Evolutionary conservation across 2,888 invertebrate species (phyloP).

Genomic region (Caradrina kadenii): DNA sequence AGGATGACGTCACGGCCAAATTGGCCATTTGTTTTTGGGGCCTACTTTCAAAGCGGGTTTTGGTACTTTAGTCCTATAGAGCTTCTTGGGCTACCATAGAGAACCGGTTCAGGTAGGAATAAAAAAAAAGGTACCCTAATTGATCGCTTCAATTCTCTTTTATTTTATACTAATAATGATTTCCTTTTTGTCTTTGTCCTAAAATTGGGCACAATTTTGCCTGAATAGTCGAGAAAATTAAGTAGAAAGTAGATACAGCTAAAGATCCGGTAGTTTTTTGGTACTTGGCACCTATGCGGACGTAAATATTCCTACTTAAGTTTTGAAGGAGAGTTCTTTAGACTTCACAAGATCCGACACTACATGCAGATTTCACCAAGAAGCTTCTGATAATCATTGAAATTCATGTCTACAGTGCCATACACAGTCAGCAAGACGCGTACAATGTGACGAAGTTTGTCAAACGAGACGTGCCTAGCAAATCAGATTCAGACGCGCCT

Average conservation of each 20-base stretch:
- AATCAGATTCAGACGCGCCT: conserved; percentile 11
- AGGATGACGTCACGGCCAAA: conserved; percentile 24
- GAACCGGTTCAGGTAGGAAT: conserved; percentile 1
- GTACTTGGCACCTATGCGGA: too few relatives aligned
- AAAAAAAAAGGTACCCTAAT: not conserved
- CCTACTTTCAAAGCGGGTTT: conserved; percentile 2
- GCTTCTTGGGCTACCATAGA: not conserved
- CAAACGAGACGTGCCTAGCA: not conserved
- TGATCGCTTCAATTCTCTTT: not conserved
- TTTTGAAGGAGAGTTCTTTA: too few relatives aligned
- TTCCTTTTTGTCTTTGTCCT: not conserved
- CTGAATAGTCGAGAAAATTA: not conserved
- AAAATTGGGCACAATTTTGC: not conserved
- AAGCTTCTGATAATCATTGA: conserved; percentile 12
- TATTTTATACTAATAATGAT: not conserved
- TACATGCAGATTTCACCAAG: too few relatives aligned
- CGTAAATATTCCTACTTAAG: too few relatives aligned
- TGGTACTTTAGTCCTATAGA: not conserved
- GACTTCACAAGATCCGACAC: not conserved
- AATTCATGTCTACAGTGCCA: not conserved
- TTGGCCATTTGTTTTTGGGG: conserved; percentile 23
- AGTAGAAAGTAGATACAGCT: too few relatives aligned
- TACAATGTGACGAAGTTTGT: conserved; percentile 12
- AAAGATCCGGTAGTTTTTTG: too few relatives aligned
- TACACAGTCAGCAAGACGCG: not conserved